phyloP scores from a whole-genome alignment of 1,140 invertebrate species.

The Sesamia nonagrioides region DNA sequence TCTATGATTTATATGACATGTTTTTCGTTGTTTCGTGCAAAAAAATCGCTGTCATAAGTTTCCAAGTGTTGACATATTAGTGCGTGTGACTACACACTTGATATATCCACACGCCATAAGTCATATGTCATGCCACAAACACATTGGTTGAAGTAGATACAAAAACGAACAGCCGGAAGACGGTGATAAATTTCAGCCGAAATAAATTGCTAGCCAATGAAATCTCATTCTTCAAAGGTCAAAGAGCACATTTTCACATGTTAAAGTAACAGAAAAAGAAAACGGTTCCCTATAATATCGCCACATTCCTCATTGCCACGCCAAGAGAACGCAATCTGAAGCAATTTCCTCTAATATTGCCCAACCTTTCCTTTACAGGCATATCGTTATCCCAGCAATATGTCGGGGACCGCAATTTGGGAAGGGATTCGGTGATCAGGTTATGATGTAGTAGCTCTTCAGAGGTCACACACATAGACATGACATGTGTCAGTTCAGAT shows the following conservation, averaged over 20 bases:
- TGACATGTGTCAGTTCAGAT: background rate
- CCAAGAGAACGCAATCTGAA: conserved; percentile 11
- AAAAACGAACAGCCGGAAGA: no score
- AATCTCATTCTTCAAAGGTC: background rate
- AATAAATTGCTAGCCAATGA: background rate
- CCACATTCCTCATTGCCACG: conserved; percentile 20
- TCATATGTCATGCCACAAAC: no score
- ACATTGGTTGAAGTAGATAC: no score
- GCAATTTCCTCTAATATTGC: conserved; percentile 29
- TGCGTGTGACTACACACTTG: no score
- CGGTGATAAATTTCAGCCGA: background rate
- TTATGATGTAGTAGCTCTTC: conserved; percentile 21
- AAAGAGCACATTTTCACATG: background rate
- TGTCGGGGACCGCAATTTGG: conserved; percentile 29
- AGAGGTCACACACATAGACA: conserved; percentile 1
- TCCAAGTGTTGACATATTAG: no score
- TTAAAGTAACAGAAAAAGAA: background rate
- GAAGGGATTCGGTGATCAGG: conserved; percentile 8
- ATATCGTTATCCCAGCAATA: conserved; percentile 39
- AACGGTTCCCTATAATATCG: background rate
- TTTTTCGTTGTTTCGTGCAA: no score
- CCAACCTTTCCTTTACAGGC: conserved; percentile 9
- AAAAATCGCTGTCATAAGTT: no score
- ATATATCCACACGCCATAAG: no score
- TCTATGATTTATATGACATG: no score